A percentile compares a stretch with the other conserved stretches of the same genome.
Evolutionary conservation across 2,113 vertebrate genomes (phyloP).

Genomic region (Polyodon spathula): DNA sequence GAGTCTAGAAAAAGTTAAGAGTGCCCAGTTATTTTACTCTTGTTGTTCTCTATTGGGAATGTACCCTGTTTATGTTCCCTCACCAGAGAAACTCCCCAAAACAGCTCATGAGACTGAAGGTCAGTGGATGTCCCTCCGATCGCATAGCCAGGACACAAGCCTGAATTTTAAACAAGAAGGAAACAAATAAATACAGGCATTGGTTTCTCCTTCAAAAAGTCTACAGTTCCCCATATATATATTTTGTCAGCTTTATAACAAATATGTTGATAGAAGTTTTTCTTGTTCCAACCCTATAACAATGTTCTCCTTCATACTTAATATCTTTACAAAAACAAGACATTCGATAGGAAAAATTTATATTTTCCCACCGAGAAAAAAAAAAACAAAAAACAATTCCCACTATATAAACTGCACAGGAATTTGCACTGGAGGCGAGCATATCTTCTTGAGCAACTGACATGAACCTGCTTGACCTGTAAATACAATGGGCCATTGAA

Average conservation of each 20-base stretch:
- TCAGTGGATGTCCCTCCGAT: too few species aligned
- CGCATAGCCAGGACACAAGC: too few species aligned
- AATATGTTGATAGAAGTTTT: background rate
- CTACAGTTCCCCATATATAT: background rate
- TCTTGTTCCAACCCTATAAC: background rate
- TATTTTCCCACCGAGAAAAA: background rate
- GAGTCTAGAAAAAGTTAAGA: too few species aligned
- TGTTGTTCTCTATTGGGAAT: too few species aligned
- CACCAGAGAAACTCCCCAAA: too few species aligned
- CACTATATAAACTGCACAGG: background rate
- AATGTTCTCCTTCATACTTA: background rate
- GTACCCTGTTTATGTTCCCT: too few species aligned
- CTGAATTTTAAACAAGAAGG: too few species aligned
- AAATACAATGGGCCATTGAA: background rate
- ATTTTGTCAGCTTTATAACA: background rate
- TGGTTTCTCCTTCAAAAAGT: too few species aligned
- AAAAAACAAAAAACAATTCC: background rate
- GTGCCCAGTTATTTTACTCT: too few species aligned
- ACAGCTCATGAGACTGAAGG: too few species aligned
- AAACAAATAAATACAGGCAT: too few species aligned
- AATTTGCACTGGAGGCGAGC: background rate
- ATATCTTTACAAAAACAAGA: constrained; percentile 2
- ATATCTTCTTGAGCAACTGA: background rate
- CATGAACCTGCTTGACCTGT: background rate
- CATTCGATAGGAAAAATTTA: background rate